Evolutionary conservation across 2,888 invertebrate genomes (phyloP).

Genomic region (Caenorhabditis auriculariae): DNA sequence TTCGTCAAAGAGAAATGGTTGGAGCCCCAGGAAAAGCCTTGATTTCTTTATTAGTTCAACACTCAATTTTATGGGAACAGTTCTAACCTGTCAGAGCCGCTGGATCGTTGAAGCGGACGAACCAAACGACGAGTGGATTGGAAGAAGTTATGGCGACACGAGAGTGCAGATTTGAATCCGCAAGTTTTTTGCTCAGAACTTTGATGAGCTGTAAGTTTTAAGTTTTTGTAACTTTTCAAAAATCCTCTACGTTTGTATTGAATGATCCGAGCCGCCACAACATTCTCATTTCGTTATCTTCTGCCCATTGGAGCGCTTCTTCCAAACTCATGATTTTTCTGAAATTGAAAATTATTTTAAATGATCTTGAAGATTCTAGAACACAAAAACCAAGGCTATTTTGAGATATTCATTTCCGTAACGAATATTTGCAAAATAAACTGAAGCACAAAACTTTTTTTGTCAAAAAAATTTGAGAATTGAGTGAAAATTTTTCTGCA

Average conservation of each 20-base stretch:
- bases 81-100: constrained; percentile 15
- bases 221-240: neutral
- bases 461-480: too few relatives aligned
- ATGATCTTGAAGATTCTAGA: neutral
- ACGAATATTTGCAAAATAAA: too few relatives aligned
- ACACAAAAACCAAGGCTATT: neutral
- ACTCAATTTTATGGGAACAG: neutral
- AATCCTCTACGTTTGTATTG: neutral
- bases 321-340: constrained; percentile 16
- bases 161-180: constrained; percentile 20
- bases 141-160: constrained; percentile 23
- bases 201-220: constrained; percentile 22
- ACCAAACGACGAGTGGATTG: constrained; percentile 4
- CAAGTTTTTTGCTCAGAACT: constrained; percentile 24
- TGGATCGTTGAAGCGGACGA: constrained; percentile 8
- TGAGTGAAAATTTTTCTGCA: too few relatives aligned
- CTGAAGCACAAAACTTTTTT: too few relatives aligned
- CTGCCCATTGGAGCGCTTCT: constrained; percentile 18
- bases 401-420: too few relatives aligned
- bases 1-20: constrained; percentile 13
- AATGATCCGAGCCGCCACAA: constrained; percentile 18
- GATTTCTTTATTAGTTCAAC: neutral
- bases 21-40: constrained; percentile 21
- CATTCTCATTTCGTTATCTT: constrained; percentile 24
- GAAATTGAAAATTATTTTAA: constrained; percentile 3